A percentile compares a stretch with the other conserved stretches of the same genome.
Evolutionary conservation across 2,797 vertebrate species (phyloP).

Genomic region (Bucorvus abyssinicus): DNA sequence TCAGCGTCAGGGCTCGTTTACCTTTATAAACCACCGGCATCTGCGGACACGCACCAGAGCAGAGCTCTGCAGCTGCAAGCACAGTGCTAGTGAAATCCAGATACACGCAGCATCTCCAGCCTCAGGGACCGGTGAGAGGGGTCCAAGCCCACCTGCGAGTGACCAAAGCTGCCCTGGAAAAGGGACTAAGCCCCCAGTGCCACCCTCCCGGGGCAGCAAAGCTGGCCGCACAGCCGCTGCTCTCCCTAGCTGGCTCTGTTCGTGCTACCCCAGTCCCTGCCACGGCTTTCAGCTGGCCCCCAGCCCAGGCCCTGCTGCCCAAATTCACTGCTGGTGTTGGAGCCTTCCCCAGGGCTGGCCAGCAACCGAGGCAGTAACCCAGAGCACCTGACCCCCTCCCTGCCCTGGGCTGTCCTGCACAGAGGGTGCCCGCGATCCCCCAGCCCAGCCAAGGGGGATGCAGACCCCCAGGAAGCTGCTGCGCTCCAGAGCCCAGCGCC

Average conservation of each 20-base stretch:
- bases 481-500: fast-evolving
- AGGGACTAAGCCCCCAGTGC: not conserved
- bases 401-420: not conserved
- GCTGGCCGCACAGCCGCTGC: fast-evolving
- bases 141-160: fast-evolving
- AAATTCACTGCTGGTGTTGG: no score
- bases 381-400: fast-evolving
- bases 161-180: not conserved
- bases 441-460: not conserved
- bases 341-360: not conserved
- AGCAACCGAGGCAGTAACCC: fast-evolving
- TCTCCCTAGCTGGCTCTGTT: not conserved
- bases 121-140: not conserved
- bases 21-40: not conserved
- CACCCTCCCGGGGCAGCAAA: not conserved
- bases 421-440: fast-evolving
- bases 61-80: not conserved
- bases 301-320: not conserved
- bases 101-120: fast-evolving
- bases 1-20: not conserved
- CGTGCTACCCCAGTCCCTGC: fast-evolving
- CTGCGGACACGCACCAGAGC: not conserved
- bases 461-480: not conserved
- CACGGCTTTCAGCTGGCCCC: fast-evolving
- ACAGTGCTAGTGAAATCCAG: not conserved